Base-by-base conservation (phyloP, 2,113 vertebrate genomes). In the Mungos mungo region DNA sequence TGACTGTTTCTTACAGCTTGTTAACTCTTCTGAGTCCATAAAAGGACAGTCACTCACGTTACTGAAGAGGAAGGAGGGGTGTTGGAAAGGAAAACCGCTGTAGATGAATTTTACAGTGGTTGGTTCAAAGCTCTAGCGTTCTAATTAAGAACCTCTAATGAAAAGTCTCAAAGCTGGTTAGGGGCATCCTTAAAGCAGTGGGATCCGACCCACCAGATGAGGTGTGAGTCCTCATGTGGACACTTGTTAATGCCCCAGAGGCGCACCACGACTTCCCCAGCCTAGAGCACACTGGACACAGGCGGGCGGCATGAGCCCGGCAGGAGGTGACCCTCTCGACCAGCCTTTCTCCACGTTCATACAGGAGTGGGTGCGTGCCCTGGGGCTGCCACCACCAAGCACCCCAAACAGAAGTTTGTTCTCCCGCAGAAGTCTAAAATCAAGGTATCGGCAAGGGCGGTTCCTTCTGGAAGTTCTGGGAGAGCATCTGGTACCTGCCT, bases 111-210 rank as follows among this genome's bases (percentile, higher is more conserved):
- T 81, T 83, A 33, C 14, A 31, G 71, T 8, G 57, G n/a, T 14
- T 71, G 45, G 35, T 87, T 92, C 47, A 54, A 77, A 97, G 92
- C 65, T 71, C 69, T 66, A 84, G 76, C 65, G 65, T 69, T n/a
- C 41, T 69, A 71, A 88, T 77, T 63, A 41, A 82, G 57, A 60
- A 60, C 57, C 21, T 60, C 57, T 60, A 60, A 23, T 23, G 21
- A 60, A 65, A 60, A 95, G 88, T 9, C 63, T 89, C 52, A 38
- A 38, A 16, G 65, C 33, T 57, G 45, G 47, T 77, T 29, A 52
- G 33, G 25, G 82, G 74, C 54, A 74, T 54, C 21, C 38, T 45
- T 86, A 31, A 54, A 65, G 45, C 23, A 47, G 71, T 35, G 14
- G 27, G 1, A 57, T 45, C 41, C 33, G 29, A 18, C 8, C 18